Conservation (phyloP, 2,797 vertebrate genomes). For the Zonotrichia albicollis region DNA sequence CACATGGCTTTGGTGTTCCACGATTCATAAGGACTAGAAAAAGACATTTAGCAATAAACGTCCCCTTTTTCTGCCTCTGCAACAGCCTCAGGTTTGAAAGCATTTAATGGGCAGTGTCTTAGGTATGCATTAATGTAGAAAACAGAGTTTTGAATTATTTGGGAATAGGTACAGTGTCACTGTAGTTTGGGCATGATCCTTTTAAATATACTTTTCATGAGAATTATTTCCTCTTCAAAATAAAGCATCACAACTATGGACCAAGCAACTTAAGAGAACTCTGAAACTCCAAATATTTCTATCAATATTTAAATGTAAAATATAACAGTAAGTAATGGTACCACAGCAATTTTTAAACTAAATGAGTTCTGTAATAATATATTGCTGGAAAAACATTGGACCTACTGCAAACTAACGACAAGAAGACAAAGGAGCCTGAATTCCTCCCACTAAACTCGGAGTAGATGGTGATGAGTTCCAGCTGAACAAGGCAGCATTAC, state of each 20-base stretch:
- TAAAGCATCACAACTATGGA: not conserved
- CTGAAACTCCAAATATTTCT: not conserved
- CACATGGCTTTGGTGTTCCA: not conserved
- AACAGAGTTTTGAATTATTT: not conserved
- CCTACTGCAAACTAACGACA: not conserved
- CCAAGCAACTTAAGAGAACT: not conserved
- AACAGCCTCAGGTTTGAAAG: not conserved
- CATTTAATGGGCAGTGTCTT: not conserved
- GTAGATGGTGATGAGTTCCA: not conserved
- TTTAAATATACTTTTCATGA: accelerated
- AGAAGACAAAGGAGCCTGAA: not conserved
- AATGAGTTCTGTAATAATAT: not conserved
- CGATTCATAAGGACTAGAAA: not conserved
- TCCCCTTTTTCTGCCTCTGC: not conserved
- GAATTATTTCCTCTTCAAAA: not conserved
- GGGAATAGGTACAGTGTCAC: not conserved
- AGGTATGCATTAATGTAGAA: not conserved
- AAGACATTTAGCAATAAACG: not conserved
- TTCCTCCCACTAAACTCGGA: not conserved
- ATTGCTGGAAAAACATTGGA: not conserved
- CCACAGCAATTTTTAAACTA: not conserved
- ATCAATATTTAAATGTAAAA: not conserved
- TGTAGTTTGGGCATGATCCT: not conserved
- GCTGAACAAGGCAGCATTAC: not conserved
- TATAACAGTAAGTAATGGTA: not conserved